Evolutionary conservation across 2,888 invertebrate species (phyloP).

Genomic region (Laothoe populi): DNA sequence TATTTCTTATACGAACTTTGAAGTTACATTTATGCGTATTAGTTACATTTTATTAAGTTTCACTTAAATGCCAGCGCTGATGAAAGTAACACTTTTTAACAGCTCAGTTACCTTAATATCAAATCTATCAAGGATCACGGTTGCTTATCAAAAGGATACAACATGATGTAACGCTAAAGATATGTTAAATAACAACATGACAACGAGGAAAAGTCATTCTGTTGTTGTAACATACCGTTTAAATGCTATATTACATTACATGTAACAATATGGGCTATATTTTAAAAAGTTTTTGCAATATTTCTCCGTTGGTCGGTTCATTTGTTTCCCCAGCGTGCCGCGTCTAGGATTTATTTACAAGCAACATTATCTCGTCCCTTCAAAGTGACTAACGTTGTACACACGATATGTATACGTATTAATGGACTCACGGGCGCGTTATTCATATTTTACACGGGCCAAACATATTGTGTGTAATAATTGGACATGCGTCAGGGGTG

Average conservation of each 20-base stretch:
- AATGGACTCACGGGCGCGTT: constrained; percentile 57
- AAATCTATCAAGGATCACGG: no score
- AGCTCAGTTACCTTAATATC: no score
- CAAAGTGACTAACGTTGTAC: constrained; percentile 68
- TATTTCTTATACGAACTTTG: no score
- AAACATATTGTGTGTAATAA: constrained; percentile 80
- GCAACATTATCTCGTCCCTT: constrained; percentile 78
- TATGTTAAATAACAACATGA: background rate
- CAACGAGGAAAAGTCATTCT: background rate
- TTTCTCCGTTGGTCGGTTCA: constrained; percentile 69
- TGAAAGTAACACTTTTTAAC: no score
- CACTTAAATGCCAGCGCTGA: no score
- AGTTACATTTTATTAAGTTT: no score
- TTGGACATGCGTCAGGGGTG: constrained; percentile 81
- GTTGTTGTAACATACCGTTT: constrained; percentile 34
- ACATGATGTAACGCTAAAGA: background rate
- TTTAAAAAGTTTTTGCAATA: constrained; percentile 76
- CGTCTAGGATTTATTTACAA: constrained; percentile 74
- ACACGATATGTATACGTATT: constrained; percentile 65
- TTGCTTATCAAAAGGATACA: background rate
- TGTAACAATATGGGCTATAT: constrained; percentile 68
- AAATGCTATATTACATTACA: constrained; percentile 53
- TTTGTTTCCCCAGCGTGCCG: constrained; percentile 66
- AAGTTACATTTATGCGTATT: no score
- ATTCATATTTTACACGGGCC: constrained; percentile 77